Evolutionary conservation across 1,140 invertebrate genomes (phyloP), one percentile per base, ranked within the genome.

Genomic region (Mactra quadrangularis): DNA sequence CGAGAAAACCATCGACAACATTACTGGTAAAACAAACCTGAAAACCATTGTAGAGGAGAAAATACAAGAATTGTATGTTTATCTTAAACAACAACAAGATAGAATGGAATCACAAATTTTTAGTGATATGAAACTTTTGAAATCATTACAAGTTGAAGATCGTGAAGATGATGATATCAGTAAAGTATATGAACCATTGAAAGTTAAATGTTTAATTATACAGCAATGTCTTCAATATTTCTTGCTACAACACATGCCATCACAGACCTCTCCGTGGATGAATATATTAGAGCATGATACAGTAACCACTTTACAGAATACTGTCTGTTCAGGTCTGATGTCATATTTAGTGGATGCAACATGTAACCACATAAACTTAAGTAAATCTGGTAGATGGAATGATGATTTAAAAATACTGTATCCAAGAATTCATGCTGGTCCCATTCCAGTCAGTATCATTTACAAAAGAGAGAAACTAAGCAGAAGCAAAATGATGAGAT

Each of bases 101-200:
- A 82, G 64, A 59, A 76, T 87, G 45, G 57, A 83, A n/a, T 45
- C 52, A 1, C 82, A 84, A n/a, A 83, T 87, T 38, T 59, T 84
- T 3, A 53, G 31, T 35, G 82, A 86, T 33, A 25, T 85, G 38
- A 62, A 68, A 15, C 27, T 86, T 3, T 29, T 86, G 0, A 66
- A 82, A 50, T 60, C 38, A n/a, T 45, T 71, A 15, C 66, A 70
- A 45, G 66, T 64, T 33, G 82, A 86, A 27, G 33, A 64, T 25
- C 29, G 59, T 19, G 59, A 53, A 13, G 82, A 68, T 71, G 72
- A 57, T 35, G 52, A 76, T 50, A 25, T 60, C 29, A 9, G 3
- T 38, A 74, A 38, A 25, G 15, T 75, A n/a, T 72, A 41, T 70
- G 79, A 71, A 33, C 68, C 66, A 45, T 22, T 79, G 3, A 45